phyloP scores from a whole-genome alignment of 2,888 invertebrate genomes.

The Spodoptera exigua region DNA sequence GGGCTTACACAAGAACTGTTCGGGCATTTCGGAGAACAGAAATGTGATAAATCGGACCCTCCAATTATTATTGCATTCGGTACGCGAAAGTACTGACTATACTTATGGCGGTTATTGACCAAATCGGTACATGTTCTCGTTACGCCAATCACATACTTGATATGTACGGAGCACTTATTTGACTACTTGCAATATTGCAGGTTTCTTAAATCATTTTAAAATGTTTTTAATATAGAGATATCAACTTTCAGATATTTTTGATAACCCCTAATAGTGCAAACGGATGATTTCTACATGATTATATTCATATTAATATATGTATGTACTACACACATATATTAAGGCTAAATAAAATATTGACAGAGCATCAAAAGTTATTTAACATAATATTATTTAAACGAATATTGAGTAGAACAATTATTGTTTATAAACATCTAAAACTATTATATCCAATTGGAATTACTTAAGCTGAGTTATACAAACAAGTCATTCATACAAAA shows the following conservation, averaged over 20 bases:
- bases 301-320: no score
- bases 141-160: slow-evolving; percentile 82
- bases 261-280: no score
- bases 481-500: slow-evolving; percentile 27
- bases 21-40: slow-evolving; percentile 86
- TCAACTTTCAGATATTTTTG: no score
- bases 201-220: slow-evolving; percentile 9
- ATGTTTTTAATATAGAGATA: not conserved
- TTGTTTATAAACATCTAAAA: not conserved
- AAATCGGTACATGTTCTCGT: slow-evolving; percentile 85
- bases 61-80: slow-evolving; percentile 88
- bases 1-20: slow-evolving; percentile 86
- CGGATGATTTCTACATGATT: no score
- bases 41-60: slow-evolving; percentile 88
- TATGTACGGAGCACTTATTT: slow-evolving; percentile 30
- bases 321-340: no score
- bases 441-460: not conserved
- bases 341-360: no score
- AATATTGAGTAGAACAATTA: no score
- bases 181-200: slow-evolving; percentile 23
- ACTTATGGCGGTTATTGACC: slow-evolving; percentile 87
- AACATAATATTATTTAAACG: no score
- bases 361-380: no score
- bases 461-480: slow-evolving; percentile 13
- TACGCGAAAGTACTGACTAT: slow-evolving; percentile 85